Base-by-base conservation (phyloP, 1,140 invertebrate species). In the Drosophila azteca region DNA sequence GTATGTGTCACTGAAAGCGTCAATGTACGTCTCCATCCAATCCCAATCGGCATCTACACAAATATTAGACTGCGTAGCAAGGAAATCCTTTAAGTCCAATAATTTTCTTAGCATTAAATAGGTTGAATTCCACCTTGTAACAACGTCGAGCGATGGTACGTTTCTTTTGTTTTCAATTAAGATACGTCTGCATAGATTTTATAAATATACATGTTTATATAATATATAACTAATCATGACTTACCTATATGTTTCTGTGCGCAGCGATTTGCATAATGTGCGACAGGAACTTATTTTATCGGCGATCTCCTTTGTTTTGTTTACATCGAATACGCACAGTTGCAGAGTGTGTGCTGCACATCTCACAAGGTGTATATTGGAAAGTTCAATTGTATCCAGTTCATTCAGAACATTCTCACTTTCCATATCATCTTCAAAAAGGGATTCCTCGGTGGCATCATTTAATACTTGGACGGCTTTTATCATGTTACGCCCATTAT, bases 1-100 rank as follows among this genome's bases (percentile, higher is more conserved):
- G 20, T 63, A 64, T 43, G 50, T 59, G 13, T 60, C 44, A 35
- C n/a, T 62, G 51, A 69, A 69, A 31, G 66, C 58, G n/a, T 64
- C 60, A 62, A 69, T n/a, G 17, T 69, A 69, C 9, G 26, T 69
- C 29, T 69, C 59, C n/a, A 69, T 63, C 59, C 59, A 58, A 39
- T 70, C 59, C 53, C 64, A 67, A 46, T 67, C 66, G 9, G 46
- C 29, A 43, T 51, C 52, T 31, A 54, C 7, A 29, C 31, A 31
- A 46, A 63, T 63, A 17, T n/a, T n/a, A n/a, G 43, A 8, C 57
- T 35, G 22, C 22, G 22, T 22, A 22, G 22, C 2, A 22, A 2
- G 22, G 2, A 22, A 22, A 1, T 1, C 2, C 22, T 69, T 69
- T 41, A 69, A 31, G 1, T 69, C 57, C 6, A 62, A 50, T 45